phyloP scores from a whole-genome alignment of 2,113 vertebrate genomes.

The Speoplatyrhinus poulsoni region DNA sequence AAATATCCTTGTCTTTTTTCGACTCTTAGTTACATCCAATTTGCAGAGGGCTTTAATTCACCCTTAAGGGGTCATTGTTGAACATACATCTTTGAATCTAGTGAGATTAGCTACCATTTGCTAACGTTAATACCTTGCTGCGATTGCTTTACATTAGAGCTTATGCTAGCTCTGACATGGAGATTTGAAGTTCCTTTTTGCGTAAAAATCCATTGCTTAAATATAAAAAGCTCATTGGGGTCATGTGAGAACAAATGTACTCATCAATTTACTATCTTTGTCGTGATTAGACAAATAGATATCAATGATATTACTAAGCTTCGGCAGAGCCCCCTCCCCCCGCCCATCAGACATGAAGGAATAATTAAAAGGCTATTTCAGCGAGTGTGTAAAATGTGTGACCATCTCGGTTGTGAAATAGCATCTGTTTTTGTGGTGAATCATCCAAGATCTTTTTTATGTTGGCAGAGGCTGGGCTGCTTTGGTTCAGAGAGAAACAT shows the following conservation, averaged over 20 bases:
- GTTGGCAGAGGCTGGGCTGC: slow-evolving; percentile 45
- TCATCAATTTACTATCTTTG: slow-evolving; percentile 73
- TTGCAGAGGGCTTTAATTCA: slow-evolving; percentile 69
- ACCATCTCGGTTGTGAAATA: slow-evolving; percentile 55
- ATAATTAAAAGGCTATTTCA: slow-evolving; percentile 65
- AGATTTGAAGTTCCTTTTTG: slow-evolving; percentile 68
- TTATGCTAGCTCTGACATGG: slow-evolving; percentile 63
- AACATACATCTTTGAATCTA: slow-evolving; percentile 70
- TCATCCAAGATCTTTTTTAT: slow-evolving; percentile 70
- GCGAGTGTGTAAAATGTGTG: slow-evolving; percentile 47
- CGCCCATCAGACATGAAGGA: slow-evolving; percentile 49
- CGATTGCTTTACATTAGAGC: slow-evolving; percentile 62
- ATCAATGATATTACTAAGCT: slow-evolving; percentile 79
- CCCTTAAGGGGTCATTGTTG: slow-evolving; percentile 64
- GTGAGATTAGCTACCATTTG: slow-evolving; percentile 75
- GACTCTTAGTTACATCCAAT: slow-evolving; percentile 72
- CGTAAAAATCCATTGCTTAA: slow-evolving; percentile 70
- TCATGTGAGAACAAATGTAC: slow-evolving; percentile 63
- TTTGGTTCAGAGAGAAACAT: slow-evolving; percentile 53
- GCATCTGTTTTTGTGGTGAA: slow-evolving; percentile 44
- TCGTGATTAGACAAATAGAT: slow-evolving; percentile 80
- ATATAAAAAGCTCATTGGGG: slow-evolving; percentile 67
- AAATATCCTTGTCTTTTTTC: slow-evolving; percentile 63
- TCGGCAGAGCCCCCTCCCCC: slow-evolving; percentile 26
- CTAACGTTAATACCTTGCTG: slow-evolving; percentile 74